phyloP scores from a whole-genome alignment of 2,113 vertebrate genomes.

The Tautogolabrus adspersus region DNA sequence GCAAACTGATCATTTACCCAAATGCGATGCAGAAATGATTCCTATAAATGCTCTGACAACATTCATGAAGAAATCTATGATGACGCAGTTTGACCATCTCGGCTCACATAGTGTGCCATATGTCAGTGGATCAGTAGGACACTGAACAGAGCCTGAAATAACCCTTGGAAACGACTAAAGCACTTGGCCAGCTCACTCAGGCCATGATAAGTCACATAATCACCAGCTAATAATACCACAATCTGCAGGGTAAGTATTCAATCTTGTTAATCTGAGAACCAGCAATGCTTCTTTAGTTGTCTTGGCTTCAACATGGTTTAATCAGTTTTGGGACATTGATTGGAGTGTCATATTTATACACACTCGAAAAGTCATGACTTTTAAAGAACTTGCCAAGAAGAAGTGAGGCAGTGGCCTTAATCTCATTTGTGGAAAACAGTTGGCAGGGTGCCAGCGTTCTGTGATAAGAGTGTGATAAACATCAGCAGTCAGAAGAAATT shows the following conservation, averaged over 20 bases:
- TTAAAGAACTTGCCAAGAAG: conserved; percentile 14
- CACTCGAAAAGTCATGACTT: conserved; percentile 17
- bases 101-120: conserved; percentile 50
- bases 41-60: not conserved
- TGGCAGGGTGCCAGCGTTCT: conserved; percentile 22
- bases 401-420: conserved; percentile 17
- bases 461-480: conserved; percentile 48
- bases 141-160: conserved; percentile 63
- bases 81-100: conserved; percentile 34
- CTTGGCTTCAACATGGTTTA: conserved; percentile 9
- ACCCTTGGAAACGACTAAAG: conserved; percentile 63
- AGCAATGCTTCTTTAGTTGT: conserved; percentile 20
- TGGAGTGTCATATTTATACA: conserved; percentile 23
- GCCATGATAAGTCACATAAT: conserved; percentile 74
- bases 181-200: conserved; percentile 50
- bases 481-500: conserved; percentile 35
- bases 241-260: conserved; percentile 69
- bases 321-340: not conserved
- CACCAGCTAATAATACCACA: conserved; percentile 70
- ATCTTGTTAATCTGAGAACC: conserved; percentile 61
- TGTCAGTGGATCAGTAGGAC: conserved; percentile 63
- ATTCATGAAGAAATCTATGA: conserved; percentile 17
- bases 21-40: not conserved
- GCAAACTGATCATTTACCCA: not conserved
- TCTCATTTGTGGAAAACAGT: conserved; percentile 35